phyloP scores from a whole-genome alignment of 2,113 vertebrate genomes.

The Labeo rohita region DNA sequence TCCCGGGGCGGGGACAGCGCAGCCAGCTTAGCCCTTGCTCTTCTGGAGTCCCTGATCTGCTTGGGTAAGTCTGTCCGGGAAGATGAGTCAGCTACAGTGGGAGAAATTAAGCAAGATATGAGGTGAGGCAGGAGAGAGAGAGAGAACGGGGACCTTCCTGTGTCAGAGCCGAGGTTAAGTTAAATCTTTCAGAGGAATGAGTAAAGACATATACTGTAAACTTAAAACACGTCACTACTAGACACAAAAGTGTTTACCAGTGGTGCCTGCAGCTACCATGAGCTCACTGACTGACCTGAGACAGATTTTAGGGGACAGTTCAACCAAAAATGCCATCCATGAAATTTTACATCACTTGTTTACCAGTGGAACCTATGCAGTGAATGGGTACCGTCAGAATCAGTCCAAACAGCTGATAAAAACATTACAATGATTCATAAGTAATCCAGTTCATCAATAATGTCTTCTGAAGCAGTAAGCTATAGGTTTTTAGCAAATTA shows the following conservation, averaged over 20 bases:
- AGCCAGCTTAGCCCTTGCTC: constrained; percentile 52
- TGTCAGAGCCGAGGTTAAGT: constrained; percentile 8
- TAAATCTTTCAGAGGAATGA: not conserved
- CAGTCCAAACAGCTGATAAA: not conserved
- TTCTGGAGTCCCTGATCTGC: constrained; percentile 59
- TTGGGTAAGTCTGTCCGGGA: constrained; percentile 1
- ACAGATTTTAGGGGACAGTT: no score
- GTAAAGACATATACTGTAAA: not conserved
- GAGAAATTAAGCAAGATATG: constrained; percentile 7
- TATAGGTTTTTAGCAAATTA: not conserved
- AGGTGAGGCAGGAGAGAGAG: not conserved
- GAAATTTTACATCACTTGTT: not conserved
- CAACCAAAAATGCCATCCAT: not conserved
- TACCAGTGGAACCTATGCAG: not conserved
- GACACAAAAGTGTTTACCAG: not conserved
- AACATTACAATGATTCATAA: not conserved
- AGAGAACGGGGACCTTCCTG: not conserved
- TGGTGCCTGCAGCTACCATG: not conserved
- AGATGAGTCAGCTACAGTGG: constrained; percentile 7
- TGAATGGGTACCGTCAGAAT: no score
- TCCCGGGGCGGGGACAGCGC: constrained; percentile 49
- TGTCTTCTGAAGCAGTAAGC: not conserved
- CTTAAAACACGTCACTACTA: not conserved
- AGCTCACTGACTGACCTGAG: no score
- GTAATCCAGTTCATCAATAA: not conserved